Evolutionary conservation across 2,888 invertebrate species (phyloP), one percentile per base, ranked within the genome.

Genomic region (Podotricha telesiphe): DNA sequence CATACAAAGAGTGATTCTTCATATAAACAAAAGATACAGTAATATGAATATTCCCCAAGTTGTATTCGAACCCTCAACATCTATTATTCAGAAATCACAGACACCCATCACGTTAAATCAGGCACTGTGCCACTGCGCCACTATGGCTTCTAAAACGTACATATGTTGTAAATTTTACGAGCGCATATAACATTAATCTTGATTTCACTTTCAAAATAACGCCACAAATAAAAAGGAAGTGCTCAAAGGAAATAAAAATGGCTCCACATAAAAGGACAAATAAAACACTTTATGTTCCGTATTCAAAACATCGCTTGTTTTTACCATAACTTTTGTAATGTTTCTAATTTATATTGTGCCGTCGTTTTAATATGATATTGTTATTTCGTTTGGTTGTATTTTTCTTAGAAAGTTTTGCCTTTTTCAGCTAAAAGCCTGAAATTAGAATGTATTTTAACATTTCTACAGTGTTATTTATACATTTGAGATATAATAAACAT

Each of bases 281-380:
- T 66, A 66, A 69, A 69, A 69, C 66, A 62, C 65, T 69, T 69
- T 45, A 66, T 56, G 66, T 56, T 34, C 20, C 62, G 45, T 65
- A 62, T 55, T 48, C 50, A 48, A 50, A 62, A 50, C 62, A 37
- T 62, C 62, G 50, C 62, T 48, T 28, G 62, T 20, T 37, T 55
- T 17, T 37, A 13, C 10, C 66, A 58, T 66, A 66, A 61, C 66
- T 66, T 69, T 69, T 58, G 62, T 59, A 55, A 65, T 62, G 48
- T 65, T 61, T 47, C 40, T 47, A 53, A 69, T 61, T 59, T 55
- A 62, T 40, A 17, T 48, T 48, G 19, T 34, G 17, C 48, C 13
- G 15, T 1, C 40, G 17, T 19, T 37, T 17, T 28, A 7, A 61
- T 61, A 17, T 17, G n/a, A 40, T 40, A 40, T 19, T 56, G 1